phyloP scores from a whole-genome alignment of 1,140 invertebrate genomes.

The Stegodyphus dumicola region DNA sequence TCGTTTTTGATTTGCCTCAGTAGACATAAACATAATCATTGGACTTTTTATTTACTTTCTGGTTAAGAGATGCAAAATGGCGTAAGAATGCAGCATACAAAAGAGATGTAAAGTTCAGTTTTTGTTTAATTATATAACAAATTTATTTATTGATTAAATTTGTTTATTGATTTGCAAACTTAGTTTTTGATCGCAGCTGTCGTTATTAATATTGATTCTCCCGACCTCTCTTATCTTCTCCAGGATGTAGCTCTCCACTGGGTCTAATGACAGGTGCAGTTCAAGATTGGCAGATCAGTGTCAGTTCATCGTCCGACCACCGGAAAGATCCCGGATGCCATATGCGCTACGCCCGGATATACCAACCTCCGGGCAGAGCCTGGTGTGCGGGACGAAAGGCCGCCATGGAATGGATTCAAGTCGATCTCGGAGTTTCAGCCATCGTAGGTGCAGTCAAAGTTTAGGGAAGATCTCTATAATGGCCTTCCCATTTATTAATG shows the following conservation, averaged over 20 bases:
- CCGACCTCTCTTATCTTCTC: background rate
- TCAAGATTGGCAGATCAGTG: conserved; percentile 74
- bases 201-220: background rate
- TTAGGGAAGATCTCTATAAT: background rate
- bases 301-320: conserved; percentile 71
- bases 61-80: background rate
- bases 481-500: background rate
- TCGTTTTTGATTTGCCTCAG: no score
- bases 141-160: no score
- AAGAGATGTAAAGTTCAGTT: background rate
- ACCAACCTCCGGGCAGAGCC: conserved; percentile 70
- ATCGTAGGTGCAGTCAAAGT: conserved; percentile 66
- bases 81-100: background rate
- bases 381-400: conserved; percentile 73
- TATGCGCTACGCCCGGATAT: conserved; percentile 72
- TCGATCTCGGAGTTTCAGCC: conserved; percentile 70
- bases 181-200: background rate
- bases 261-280: conserved; percentile 73
- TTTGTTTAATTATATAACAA: background rate
- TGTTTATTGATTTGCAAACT: background rate
- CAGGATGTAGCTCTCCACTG: conserved; percentile 69
- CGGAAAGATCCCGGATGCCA: conserved; percentile 71
- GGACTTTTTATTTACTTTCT: background rate
- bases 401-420: conserved; percentile 73
- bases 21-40: no score